Percentiles rank a stretch among this genome's conserved stretches.
Evolutionary conservation across 1,140 invertebrate species (phyloP).

Genomic region (Lucilia cuprina): DNA sequence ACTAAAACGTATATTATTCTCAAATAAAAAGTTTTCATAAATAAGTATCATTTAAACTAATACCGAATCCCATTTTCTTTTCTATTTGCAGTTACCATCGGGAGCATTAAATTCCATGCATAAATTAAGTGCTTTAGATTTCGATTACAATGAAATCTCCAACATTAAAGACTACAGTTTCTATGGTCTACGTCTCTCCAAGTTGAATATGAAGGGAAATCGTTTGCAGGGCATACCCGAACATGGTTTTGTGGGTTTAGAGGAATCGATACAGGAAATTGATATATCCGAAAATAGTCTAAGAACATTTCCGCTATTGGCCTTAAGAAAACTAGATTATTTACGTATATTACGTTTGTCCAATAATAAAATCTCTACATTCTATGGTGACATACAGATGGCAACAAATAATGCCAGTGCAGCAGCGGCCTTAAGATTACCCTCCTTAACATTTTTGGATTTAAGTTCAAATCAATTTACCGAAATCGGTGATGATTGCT

Average conservation of each 20-base stretch:
- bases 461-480: constrained; percentile 86
- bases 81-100: constrained; percentile 72
- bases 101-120: constrained; percentile 77
- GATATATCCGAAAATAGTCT: constrained; percentile 88
- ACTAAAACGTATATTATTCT: too few relatives aligned
- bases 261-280: constrained; percentile 79
- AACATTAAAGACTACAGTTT: constrained; percentile 86
- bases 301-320: constrained; percentile 79
- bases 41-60: too few relatives aligned
- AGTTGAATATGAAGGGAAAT: constrained; percentile 86
- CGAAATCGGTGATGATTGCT: constrained; percentile 76
- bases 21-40: too few relatives aligned
- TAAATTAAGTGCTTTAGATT: constrained; percentile 77
- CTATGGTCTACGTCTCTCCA: constrained; percentile 81
- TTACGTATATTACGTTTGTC: constrained; percentile 77
- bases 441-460: constrained; percentile 79
- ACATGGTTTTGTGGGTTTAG: constrained; percentile 84
- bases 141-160: constrained; percentile 85
- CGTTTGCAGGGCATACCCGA: constrained; percentile 79
- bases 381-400: constrained; percentile 54
- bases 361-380: constrained; percentile 79
- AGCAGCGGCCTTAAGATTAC: constrained; percentile 66
- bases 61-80: not conserved
- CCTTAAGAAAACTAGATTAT: constrained; percentile 77
- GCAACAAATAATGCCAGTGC: constrained; percentile 61